These are phyloP conservation scores for Pollenia angustigena DNA, from an alignment of 2,888 invertebrate species.

Conservation along the genomic window DNA sequence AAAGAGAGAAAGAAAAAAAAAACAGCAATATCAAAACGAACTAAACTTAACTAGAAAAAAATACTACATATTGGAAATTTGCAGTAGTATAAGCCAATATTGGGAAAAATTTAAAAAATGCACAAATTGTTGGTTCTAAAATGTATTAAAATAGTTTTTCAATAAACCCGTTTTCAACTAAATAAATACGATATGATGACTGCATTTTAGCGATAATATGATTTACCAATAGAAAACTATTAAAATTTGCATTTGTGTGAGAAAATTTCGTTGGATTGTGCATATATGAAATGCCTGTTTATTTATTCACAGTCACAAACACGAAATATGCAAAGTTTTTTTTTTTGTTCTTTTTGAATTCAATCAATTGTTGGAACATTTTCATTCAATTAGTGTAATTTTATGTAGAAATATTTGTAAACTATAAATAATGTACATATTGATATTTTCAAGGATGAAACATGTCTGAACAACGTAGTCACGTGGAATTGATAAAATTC, in stretches of 20 bases:
- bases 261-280: slow-evolving; percentile 28
- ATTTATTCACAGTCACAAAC: background rate
- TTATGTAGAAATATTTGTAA: slow-evolving; percentile 17
- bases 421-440: background rate
- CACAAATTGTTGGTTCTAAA: slow-evolving; percentile 32
- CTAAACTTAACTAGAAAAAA: background rate
- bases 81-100: background rate
- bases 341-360: background rate
- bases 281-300: background rate
- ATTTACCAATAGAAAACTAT: slow-evolving; percentile 55
- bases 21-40: background rate
- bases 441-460: slow-evolving; percentile 24
- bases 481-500: background rate
- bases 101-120: background rate
- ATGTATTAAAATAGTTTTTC: slow-evolving; percentile 43
- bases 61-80: background rate
- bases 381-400: slow-evolving; percentile 48
- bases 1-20: background rate
- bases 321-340: background rate
- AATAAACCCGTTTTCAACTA: slow-evolving; percentile 24
- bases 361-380: slow-evolving; percentile 41
- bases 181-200: slow-evolving; percentile 35
- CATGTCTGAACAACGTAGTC: background rate
- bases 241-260: slow-evolving; percentile 41
- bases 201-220: slow-evolving; percentile 62